Percentiles rank a stretch among this genome's conserved stretches.
Evolutionary conservation across 1,140 invertebrate species (phyloP).

Genomic region (Teleopsis dalmanni): DNA sequence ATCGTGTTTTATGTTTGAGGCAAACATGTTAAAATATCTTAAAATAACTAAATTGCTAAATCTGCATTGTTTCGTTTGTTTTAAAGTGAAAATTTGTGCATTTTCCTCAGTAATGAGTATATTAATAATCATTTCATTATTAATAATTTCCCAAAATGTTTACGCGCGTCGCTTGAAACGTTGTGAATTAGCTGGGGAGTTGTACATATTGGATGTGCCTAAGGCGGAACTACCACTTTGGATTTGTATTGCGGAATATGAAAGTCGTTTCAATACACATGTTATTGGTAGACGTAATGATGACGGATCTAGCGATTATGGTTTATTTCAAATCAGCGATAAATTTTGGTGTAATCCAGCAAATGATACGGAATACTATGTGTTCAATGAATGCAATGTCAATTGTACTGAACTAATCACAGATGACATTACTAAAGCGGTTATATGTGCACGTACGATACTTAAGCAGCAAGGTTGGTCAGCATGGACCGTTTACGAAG

Average conservation of each 20-base stretch:
- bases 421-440: constrained; percentile 34
- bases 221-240: constrained; percentile 21
- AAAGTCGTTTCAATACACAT: constrained; percentile 15
- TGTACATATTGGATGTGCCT: constrained; percentile 27
- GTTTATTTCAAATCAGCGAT: constrained; percentile 43
- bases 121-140: no score
- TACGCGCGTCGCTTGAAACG: constrained; percentile 39
- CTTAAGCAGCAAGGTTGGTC: constrained; percentile 52
- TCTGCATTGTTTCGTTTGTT: no score
- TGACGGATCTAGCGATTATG: constrained; percentile 37
- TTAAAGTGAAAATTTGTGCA: no score
- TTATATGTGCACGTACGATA: constrained; percentile 30
- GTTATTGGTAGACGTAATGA: constrained; percentile 26
- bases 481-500: constrained; percentile 60
- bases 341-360: constrained; percentile 34
- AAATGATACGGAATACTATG: constrained; percentile 13
- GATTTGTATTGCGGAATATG: constrained; percentile 45
- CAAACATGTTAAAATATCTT: no score
- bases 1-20: no score
- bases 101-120: no score
- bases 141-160: no score
- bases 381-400: constrained; percentile 36
- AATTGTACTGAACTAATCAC: constrained; percentile 29
- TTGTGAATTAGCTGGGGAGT: constrained; percentile 50
- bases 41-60: no score